Evolutionary conservation across 2,113 vertebrate genomes (phyloP).

Genomic region (Oryctolagus cuniculus): DNA sequence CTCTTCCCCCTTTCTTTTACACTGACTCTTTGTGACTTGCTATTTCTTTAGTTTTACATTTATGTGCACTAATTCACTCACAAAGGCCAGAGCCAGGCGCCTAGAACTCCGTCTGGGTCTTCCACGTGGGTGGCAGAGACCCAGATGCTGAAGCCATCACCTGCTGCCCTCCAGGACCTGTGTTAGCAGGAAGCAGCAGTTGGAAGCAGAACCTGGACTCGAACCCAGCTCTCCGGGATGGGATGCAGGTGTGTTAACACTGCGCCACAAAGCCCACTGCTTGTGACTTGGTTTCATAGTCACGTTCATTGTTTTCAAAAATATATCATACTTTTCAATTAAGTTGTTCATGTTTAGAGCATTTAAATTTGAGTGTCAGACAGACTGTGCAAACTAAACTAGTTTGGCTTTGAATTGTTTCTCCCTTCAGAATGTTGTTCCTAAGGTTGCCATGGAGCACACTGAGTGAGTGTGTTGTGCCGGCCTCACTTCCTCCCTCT

Average conservation of each 20-base stretch:
- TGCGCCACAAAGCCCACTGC: too few species aligned
- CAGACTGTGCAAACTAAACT: neutral
- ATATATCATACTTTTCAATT: neutral
- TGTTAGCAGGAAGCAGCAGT: too few species aligned
- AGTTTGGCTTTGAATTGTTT: neutral
- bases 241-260: too few species aligned
- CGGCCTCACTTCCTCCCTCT: accelerated
- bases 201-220: too few species aligned
- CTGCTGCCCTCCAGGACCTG: too few species aligned
- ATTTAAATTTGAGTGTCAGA: neutral
- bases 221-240: too few species aligned
- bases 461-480: neutral
- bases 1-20: neutral
- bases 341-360: neutral
- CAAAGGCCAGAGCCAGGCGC: too few species aligned
- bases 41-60: too few species aligned
- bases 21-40: neutral
- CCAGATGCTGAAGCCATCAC: too few species aligned
- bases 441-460: neutral
- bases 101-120: too few species aligned
- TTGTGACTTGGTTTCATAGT: neutral
- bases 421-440: neutral
- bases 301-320: neutral
- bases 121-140: too few species aligned
- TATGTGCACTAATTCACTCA: too few species aligned